A percentile compares a stretch with the other conserved stretches of the same genome.
These are phyloP conservation scores for Schizopygopsis malacanthus DNA, from an alignment of 2,797 vertebrate species.

Conservation along the genomic window DNA sequence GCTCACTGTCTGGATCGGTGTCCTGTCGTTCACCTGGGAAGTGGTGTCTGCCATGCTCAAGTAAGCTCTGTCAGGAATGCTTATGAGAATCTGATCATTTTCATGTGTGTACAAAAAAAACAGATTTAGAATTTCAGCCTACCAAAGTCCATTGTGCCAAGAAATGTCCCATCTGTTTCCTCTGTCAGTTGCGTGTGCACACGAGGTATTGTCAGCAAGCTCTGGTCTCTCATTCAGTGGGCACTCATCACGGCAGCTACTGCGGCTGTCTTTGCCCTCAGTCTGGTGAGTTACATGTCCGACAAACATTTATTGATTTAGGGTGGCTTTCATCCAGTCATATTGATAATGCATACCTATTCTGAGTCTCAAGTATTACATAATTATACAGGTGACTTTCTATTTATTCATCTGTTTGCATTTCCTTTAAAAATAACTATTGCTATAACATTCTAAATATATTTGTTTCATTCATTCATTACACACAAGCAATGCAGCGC, in stretches of 20 bases:
- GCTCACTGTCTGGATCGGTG: slow-evolving; percentile 79
- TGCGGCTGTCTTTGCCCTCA: slow-evolving; percentile 76
- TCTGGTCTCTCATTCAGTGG: slow-evolving; percentile 76
- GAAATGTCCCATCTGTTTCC: neutral
- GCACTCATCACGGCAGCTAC: slow-evolving; percentile 67
- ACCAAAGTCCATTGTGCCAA: neutral
- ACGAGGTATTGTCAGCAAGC: slow-evolving; percentile 74
- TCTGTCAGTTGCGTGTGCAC: slow-evolving; percentile 71
- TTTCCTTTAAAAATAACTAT: neutral
- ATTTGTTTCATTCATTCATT: neutral
- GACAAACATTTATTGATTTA: neutral
- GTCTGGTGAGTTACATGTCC: slow-evolving; percentile 75
- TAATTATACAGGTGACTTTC: neutral
- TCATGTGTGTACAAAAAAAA: neutral
- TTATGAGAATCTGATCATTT: neutral
- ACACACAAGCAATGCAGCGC: neutral
- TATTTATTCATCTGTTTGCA: neutral
- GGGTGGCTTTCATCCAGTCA: neutral
- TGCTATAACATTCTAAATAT: neutral
- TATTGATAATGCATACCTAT: neutral
- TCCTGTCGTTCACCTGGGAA: slow-evolving; percentile 83
- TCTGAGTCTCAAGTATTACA: neutral
- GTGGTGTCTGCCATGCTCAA: slow-evolving; percentile 76
- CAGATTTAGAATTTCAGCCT: neutral
- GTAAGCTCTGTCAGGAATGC: slow-evolving; percentile 65